Evolutionary conservation across 2,888 invertebrate genomes (phyloP).

Genomic region (Tricholauxania praeusta): DNA sequence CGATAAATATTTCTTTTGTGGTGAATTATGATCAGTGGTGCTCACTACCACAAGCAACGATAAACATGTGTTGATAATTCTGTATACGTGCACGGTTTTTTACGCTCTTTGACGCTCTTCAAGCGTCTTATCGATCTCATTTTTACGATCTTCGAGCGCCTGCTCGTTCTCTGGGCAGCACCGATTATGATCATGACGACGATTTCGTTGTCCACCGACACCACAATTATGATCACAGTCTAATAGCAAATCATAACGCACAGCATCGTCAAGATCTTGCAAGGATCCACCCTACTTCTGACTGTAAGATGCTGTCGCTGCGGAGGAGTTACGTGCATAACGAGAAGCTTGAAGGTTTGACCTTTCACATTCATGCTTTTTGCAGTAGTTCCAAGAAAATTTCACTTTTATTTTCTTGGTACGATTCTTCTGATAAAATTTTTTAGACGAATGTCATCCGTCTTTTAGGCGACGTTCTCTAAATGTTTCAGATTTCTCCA

Average conservation of each 20-base stretch:
- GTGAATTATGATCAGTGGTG: no score
- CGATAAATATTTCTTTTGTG: conserved; percentile 64
- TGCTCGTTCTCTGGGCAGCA: no score
- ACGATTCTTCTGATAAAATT: conserved; percentile 86
- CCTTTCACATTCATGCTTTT: conserved; percentile 81
- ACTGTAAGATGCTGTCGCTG: conserved; percentile 57
- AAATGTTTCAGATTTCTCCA: conserved; percentile 58
- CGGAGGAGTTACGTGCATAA: conserved; percentile 54
- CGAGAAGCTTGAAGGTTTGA: conserved; percentile 63
- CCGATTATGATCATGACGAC: conserved; percentile 59
- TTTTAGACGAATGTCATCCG: conserved; percentile 81
- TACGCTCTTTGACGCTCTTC: no score
- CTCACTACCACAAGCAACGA: no score
- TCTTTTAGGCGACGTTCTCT: conserved; percentile 69
- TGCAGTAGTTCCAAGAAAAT: conserved; percentile 85
- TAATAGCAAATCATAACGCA: conserved; percentile 61
- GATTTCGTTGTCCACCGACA: conserved; percentile 57
- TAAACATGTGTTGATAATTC: no score
- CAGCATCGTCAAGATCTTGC: conserved; percentile 73
- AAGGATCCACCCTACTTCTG: conserved; percentile 72
- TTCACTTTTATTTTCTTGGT: conserved; percentile 85
- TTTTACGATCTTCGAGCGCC: no score
- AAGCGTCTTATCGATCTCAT: no score
- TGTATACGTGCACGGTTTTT: no score
- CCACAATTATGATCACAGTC: conserved; percentile 62